Evolutionary conservation across 2,113 vertebrate species (phyloP).

Genomic region (Panthera tigris): DNA sequence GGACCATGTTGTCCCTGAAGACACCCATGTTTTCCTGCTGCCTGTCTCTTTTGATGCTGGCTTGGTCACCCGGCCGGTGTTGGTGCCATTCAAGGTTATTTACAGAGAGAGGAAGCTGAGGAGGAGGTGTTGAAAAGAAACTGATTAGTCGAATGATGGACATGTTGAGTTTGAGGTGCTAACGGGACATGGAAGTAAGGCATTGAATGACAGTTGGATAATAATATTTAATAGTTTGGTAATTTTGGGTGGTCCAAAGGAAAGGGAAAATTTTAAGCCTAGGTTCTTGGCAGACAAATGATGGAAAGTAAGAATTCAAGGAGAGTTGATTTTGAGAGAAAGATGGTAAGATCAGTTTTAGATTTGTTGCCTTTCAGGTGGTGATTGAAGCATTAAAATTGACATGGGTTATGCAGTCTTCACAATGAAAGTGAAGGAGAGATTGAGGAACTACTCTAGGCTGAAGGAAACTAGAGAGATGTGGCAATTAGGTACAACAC

Average conservation of each 20-base stretch:
- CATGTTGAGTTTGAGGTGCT: not conserved
- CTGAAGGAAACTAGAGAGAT: not conserved
- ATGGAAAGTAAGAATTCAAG: not conserved
- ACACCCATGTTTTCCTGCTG: not conserved
- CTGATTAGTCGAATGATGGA: not conserved
- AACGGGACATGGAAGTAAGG: not conserved
- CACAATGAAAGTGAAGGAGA: not conserved
- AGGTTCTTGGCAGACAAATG: not conserved
- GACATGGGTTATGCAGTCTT: not conserved
- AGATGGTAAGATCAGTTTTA: not conserved
- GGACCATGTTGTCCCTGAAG: not conserved
- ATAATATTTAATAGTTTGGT: not conserved
- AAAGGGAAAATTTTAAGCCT: not conserved
- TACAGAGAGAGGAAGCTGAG: not conserved
- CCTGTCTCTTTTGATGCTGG: not conserved
- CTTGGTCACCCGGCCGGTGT: not conserved
- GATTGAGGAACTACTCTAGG: not conserved
- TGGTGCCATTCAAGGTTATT: not conserved
- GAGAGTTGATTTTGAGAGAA: slow-evolving; percentile 7
- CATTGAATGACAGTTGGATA: not conserved
- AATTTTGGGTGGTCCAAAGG: not conserved
- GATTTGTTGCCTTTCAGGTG: not conserved
- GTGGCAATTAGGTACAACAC: not conserved
- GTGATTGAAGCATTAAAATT: not conserved
- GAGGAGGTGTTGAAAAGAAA: not conserved